Conservation (phyloP, 1,140 invertebrate genomes). For the Bombus cullumanus region DNA sequence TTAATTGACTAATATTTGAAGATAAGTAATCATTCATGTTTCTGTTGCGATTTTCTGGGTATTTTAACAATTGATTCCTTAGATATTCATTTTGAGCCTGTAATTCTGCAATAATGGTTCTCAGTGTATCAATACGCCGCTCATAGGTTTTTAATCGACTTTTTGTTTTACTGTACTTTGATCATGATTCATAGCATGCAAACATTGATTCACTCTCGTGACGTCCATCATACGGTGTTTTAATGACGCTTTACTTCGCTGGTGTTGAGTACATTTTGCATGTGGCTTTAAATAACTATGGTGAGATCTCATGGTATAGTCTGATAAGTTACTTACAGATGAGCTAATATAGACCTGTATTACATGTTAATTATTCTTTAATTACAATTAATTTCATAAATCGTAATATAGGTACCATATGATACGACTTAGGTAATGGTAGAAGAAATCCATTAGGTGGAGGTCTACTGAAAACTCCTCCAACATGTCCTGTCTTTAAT, state of each 20-base stretch:
- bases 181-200: conserved; percentile 19
- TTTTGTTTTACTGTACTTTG: conserved; percentile 29
- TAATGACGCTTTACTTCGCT: conserved; percentile 4
- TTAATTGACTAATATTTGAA: conserved; percentile 64
- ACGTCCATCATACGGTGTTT: conserved; percentile 10
- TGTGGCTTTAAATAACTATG: conserved; percentile 30
- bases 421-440: conserved; percentile 54
- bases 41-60: conserved; percentile 36
- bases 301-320: conserved; percentile 35
- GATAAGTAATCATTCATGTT: conserved; percentile 38
- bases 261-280: conserved; percentile 20
- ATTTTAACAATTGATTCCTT: conserved; percentile 59
- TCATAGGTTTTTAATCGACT: conserved; percentile 50
- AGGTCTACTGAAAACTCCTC: conserved; percentile 72
- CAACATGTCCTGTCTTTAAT: conserved; percentile 70
- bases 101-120: conserved; percentile 56
- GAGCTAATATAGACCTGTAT: conserved; percentile 56
- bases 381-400: conserved; percentile 12
- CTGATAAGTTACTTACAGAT: conserved; percentile 64
- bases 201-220: not conserved
- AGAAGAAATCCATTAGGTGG: conserved; percentile 69
- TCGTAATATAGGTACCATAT: conserved; percentile 51
- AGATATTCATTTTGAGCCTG: conserved; percentile 67
- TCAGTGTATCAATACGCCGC: conserved; percentile 60
- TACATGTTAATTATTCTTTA: conserved; percentile 19